Evolutionary conservation across 1,140 invertebrate species (phyloP).

Genomic region (Solenopsis fugax): DNA sequence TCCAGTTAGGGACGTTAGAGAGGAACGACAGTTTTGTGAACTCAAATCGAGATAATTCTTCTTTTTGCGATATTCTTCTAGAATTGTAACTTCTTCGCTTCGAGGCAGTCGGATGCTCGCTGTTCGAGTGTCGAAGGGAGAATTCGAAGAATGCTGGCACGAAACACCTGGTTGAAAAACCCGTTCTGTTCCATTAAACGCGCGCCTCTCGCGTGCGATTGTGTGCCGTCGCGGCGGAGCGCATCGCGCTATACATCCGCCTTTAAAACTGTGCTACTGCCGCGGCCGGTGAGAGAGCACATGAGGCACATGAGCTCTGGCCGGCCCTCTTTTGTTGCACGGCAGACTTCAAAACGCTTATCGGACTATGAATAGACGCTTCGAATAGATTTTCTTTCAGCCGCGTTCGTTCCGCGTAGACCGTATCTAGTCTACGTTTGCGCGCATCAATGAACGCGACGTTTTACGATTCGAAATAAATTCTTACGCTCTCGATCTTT

Average conservation of each 20-base stretch:
- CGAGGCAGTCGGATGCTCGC: background rate
- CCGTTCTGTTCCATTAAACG: slow-evolving; percentile 56
- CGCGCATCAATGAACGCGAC: slow-evolving; percentile 5
- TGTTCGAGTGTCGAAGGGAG: background rate
- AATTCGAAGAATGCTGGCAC: slow-evolving; percentile 21
- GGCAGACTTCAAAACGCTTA: slow-evolving; percentile 73
- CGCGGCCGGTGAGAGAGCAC: too few species aligned
- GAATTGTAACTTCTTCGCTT: background rate
- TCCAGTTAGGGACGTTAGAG: background rate
- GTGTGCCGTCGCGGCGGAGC: slow-evolving; percentile 18
- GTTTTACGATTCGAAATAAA: background rate
- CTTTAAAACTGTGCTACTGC: slow-evolving; percentile 61
- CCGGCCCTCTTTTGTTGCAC: slow-evolving; percentile 72
- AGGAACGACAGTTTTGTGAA: background rate
- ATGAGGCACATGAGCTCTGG: slow-evolving; percentile 48
- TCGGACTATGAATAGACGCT: slow-evolving; percentile 81
- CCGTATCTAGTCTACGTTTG: background rate
- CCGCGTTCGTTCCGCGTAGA: slow-evolving; percentile 55
- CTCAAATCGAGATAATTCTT: background rate
- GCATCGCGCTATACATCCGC: slow-evolving; percentile 33
- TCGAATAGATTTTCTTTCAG: slow-evolving; percentile 78
- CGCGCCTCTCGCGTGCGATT: slow-evolving; percentile 1
- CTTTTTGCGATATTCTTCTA: background rate
- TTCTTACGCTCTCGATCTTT: background rate
- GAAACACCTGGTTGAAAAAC: slow-evolving; percentile 60